Percentiles rank a stretch among this genome's conserved stretches.
phyloP scores from a whole-genome alignment of 2,888 invertebrate genomes.

The Daptonema setosum region DNA sequence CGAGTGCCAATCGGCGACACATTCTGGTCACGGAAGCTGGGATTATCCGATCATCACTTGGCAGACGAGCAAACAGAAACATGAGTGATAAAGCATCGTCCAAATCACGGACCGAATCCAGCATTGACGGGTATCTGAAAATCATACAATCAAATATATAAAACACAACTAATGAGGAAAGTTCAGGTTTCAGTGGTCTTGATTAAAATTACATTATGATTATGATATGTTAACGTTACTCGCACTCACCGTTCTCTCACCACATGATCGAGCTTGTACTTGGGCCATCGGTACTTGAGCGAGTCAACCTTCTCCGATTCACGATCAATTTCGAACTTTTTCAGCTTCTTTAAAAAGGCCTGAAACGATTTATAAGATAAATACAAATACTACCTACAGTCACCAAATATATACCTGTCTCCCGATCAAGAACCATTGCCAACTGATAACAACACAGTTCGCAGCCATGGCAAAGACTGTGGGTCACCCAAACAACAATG shows the following conservation, averaged over 20 bases:
- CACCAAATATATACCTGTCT: no score
- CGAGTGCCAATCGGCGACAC: slow-evolving; percentile 66
- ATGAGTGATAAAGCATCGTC: slow-evolving; percentile 85
- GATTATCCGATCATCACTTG: slow-evolving; percentile 50
- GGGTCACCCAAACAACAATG: no score
- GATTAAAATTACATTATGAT: no score
- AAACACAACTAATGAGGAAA: no score
- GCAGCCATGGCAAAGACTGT: no score
- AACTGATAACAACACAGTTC: no score
- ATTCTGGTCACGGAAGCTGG: slow-evolving; percentile 42
- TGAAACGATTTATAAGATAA: no score
- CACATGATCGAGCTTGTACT: slow-evolving; percentile 71
- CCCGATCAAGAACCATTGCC: no score
- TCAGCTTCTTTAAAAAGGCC: slow-evolving; percentile 40
- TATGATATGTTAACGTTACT: no score
- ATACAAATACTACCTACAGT: slow-evolving; percentile 40
- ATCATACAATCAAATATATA: no score
- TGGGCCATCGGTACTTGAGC: slow-evolving; percentile 57
- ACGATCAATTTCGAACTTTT: slow-evolving; percentile 13
- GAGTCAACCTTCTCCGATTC: slow-evolving; percentile 53
- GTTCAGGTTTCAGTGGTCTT: no score
- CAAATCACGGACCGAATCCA: slow-evolving; percentile 77
- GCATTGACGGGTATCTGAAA: slow-evolving; percentile 77
- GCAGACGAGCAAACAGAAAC: slow-evolving; percentile 82
- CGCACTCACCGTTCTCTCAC: slow-evolving; percentile 58